Base-by-base conservation (phyloP, 2,113 vertebrate species). In the Pholis gunnellus region DNA sequence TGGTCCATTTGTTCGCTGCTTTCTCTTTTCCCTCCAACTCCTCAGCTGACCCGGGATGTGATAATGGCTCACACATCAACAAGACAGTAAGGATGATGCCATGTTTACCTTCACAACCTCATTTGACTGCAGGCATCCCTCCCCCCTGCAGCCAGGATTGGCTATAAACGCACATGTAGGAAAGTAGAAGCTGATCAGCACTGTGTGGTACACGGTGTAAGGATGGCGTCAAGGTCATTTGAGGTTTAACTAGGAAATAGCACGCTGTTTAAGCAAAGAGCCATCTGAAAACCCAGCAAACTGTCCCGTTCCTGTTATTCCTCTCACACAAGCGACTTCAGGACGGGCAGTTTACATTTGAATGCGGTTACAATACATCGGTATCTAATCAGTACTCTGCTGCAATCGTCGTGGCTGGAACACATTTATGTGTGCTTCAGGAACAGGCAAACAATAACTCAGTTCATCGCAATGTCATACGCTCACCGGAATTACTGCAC, bases 161-260 rank as follows among this genome's bases (percentile, higher is more conserved):
- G 50, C 66, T 67, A 27, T 54, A 50, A 36, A 44, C 4, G 8
- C 56, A 40, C 27, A 48, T 67, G 64, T 65, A 67, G 79, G 56
- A 20, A 61, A 63, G 42, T 15, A 60, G 27, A 8, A 80, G 78
- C 83, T 15, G 20, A 67, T 50, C 31, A 14, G 77, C 69, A 63
- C 66, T 14, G 74, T 50, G 40, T 54, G 57, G 64, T 73, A 59
- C 38, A 44, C 75, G 18, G 44, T 64, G 54, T 54, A 20, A 74
- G 90, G 90, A 93, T 91, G 92, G 92, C 90, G 91, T 87, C 93
- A 94, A 94, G 93, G 93, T 94, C 93, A 91, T 91, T 86, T 87
- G 67, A 88, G 89, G 88, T 89, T 89, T 87, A 93, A 88, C 50
- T 69, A 64, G 68, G 81, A 85, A 85, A 86, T 44, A 78, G 68